Evolutionary conservation across 2,113 vertebrate species (phyloP).

Genomic region (Ornithorhynchus anatinus): DNA sequence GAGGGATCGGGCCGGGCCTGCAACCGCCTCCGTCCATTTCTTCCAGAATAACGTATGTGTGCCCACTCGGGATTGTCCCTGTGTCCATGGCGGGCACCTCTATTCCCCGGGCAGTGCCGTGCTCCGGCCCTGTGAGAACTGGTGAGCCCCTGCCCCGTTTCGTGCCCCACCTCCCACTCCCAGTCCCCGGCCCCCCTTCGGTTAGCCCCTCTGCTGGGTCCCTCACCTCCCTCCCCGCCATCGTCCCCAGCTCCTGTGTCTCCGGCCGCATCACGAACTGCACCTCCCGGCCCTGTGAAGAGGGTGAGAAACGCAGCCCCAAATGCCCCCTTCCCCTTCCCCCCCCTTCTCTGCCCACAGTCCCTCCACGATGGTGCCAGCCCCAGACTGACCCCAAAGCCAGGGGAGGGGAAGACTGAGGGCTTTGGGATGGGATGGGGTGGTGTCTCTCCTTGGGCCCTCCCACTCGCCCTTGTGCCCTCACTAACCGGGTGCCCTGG

Average conservation of each 20-base stretch:
- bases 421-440: rapidly evolving
- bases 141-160: conserved; percentile 58
- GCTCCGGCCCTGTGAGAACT: conserved; percentile 79
- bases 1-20: too few species aligned
- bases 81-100: conserved; percentile 67
- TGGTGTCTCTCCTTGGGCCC: background rate
- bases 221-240: rapidly evolving
- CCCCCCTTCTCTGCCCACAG: too few species aligned
- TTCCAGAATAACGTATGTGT: conserved; percentile 71
- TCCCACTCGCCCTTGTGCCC: too few species aligned
- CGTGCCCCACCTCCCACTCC: rapidly evolving
- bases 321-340: too few species aligned
- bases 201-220: background rate
- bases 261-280: conserved; percentile 78
- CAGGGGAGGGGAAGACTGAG: background rate
- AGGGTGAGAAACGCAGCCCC: conserved; percentile 64
- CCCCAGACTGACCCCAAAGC: background rate
- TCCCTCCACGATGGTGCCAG: rapidly evolving
- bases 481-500: background rate
- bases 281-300: conserved; percentile 68
- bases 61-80: conserved; percentile 71
- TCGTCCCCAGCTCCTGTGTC: conserved; percentile 75
- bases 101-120: conserved; percentile 69
- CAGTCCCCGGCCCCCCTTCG: rapidly evolving
- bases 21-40: background rate